Conservation (phyloP, 2,113 vertebrate species). For the Oryzias woworae region DNA sequence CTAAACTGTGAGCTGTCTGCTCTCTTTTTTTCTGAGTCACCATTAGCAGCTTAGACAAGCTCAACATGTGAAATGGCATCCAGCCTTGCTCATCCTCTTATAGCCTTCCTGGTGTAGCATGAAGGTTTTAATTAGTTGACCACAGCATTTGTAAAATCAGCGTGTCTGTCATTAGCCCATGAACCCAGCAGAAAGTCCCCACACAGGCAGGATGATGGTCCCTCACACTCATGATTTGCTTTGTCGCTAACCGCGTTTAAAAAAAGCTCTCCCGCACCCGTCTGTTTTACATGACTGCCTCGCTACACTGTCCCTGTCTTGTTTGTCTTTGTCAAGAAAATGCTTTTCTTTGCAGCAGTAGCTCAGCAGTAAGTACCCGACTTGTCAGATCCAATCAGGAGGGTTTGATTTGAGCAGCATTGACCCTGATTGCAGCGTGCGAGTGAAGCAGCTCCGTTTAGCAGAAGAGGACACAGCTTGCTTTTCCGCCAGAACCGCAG, state of each 20-base stretch:
- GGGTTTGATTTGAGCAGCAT: constrained; percentile 46
- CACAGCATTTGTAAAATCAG: constrained; percentile 40
- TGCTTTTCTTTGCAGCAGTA: constrained; percentile 35
- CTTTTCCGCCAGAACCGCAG: constrained; percentile 45
- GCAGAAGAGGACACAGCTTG: constrained; percentile 33
- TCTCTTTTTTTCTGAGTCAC: constrained; percentile 11
- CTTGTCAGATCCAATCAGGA: constrained; percentile 50
- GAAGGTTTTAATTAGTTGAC: constrained; percentile 65
- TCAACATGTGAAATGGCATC: constrained; percentile 17
- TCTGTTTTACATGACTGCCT: constrained; percentile 18
- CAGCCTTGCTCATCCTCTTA: constrained; percentile 46
- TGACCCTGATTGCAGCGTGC: constrained; percentile 55
- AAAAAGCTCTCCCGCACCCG: constrained; percentile 1
- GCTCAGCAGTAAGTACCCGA: constrained; percentile 28
- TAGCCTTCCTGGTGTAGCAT: constrained; percentile 28
- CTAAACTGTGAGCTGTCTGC: neutral
- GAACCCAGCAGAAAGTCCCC: constrained; percentile 5
- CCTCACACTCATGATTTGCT: constrained; percentile 22
- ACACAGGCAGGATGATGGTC: constrained; percentile 15
- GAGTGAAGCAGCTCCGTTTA: constrained; percentile 38
- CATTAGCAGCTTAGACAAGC: constrained; percentile 5
- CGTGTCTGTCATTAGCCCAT: constrained; percentile 34
- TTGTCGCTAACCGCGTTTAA: constrained; percentile 20
- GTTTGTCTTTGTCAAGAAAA: constrained; percentile 32
- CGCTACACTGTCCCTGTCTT: constrained; percentile 9